Evolutionary conservation across 2,113 vertebrate genomes (phyloP).

Genomic region (Tretioscincus oriximinensis): DNA sequence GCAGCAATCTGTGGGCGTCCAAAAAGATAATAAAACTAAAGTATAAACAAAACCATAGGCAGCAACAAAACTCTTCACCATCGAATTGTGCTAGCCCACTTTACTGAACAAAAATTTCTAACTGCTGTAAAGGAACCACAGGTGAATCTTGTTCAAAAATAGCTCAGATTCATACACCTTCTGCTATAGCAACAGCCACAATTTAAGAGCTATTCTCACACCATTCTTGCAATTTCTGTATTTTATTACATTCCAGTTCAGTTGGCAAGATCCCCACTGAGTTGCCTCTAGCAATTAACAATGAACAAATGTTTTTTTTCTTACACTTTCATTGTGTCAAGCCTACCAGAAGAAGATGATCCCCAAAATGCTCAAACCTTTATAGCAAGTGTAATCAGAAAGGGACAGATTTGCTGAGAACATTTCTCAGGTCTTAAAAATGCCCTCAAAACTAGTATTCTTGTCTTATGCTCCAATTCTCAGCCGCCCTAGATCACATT

Average conservation of each 20-base stretch:
- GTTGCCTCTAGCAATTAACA: not conserved
- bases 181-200: conserved; percentile 7
- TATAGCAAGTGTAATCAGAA: accelerated
- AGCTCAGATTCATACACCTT: not conserved
- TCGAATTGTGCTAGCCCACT: not conserved
- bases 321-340: conserved; percentile 1
- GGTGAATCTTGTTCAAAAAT: conserved; percentile 34
- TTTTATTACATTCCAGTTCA: conserved; percentile 17
- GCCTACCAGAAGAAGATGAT: conserved; percentile 8
- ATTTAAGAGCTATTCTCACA: not conserved
- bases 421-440: not conserved
- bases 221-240: not conserved
- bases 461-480: not conserved
- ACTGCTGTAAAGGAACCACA: conserved; percentile 31
- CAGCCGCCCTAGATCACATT: not conserved
- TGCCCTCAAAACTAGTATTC: not conserved
- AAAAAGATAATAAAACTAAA: conserved; percentile 16
- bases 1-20: not conserved
- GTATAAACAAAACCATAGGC: not conserved
- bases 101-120: not conserved
- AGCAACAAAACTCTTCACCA: conserved; percentile 19
- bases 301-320: conserved; percentile 25
- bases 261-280: conserved; percentile 28
- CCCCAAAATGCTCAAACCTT: conserved; percentile 8
- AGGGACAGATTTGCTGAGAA: not conserved